These are phyloP conservation scores for Lordiphosa fenestrarum DNA, from an alignment of 2,888 invertebrate genomes.

Conservation along the genomic window DNA sequence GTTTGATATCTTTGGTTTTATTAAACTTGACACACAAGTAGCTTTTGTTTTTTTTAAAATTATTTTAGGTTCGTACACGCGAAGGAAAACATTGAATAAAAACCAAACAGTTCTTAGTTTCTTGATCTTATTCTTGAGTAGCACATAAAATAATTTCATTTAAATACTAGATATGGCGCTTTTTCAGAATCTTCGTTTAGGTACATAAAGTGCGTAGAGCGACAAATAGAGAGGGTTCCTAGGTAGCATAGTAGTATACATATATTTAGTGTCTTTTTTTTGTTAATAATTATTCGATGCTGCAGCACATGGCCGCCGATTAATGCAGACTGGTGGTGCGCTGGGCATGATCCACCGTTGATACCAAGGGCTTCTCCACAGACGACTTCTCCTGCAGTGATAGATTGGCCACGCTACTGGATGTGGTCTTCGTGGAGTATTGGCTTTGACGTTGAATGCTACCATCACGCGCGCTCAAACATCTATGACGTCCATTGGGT, in stretches of 20 bases:
- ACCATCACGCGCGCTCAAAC: slow-evolving; percentile 70
- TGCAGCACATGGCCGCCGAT: slow-evolving; percentile 32
- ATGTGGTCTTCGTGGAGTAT: slow-evolving; percentile 78
- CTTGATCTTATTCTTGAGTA: slow-evolving; percentile 13
- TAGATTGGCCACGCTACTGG: slow-evolving; percentile 76
- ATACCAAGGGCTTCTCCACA: slow-evolving; percentile 72
- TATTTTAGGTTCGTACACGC: slow-evolving; percentile 14
- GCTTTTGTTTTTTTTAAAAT: slow-evolving; percentile 17
- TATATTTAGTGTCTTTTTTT: slow-evolving; percentile 61
- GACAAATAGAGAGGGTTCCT: slow-evolving; percentile 1
- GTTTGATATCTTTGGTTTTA: slow-evolving; percentile 62
- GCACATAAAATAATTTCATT: slow-evolving; percentile 8
- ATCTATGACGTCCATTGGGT: slow-evolving; percentile 63
- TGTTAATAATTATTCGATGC: slow-evolving; percentile 37
- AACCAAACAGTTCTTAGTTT: slow-evolving; percentile 12
- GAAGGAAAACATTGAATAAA: slow-evolving; percentile 8
- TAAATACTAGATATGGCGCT: slow-evolving; percentile 39
- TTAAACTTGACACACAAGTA: slow-evolving; percentile 53
- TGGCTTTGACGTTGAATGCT: slow-evolving; percentile 78
- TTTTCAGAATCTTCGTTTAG: slow-evolving; percentile 17
- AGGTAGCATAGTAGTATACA: not conserved
- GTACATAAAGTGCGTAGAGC: slow-evolving; percentile 8
- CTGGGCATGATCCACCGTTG: slow-evolving; percentile 35
- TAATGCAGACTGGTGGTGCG: slow-evolving; percentile 55
- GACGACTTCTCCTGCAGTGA: slow-evolving; percentile 61